Conservation (phyloP, 2,113 vertebrate species). For the Delphinus delphis region DNA sequence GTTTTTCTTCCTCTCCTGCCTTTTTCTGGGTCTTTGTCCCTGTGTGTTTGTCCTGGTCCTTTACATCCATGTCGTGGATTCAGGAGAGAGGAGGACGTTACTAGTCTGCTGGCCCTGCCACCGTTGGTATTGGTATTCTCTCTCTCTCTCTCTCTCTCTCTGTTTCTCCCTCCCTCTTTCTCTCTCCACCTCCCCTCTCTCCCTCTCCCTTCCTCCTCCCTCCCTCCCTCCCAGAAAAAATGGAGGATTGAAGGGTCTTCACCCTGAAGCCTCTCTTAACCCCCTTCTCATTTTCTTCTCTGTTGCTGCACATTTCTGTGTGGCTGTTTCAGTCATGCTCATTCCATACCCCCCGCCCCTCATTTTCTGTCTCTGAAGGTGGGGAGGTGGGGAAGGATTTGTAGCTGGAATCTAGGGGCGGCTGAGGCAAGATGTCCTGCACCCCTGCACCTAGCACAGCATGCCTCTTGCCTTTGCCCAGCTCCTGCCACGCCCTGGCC, state of each 20-base stretch:
- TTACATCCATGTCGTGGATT: neutral
- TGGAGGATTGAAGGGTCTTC: neutral
- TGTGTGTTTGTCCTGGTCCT: neutral
- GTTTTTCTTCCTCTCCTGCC: neutral
- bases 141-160: neutral
- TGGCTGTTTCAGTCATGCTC: neutral
- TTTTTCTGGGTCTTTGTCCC: neutral
- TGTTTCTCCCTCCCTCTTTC: neutral
- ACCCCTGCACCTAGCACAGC: neutral
- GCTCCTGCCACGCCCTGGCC: constrained; percentile 87
- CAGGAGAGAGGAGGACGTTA: neutral
- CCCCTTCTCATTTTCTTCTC: neutral
- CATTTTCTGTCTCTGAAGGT: neutral
- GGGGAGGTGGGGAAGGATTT: neutral
- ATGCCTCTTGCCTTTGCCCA: constrained; percentile 60
- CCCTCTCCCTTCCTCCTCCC: neutral
- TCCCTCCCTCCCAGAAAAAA: neutral
- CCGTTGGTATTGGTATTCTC: neutral
- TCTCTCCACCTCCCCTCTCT: too few species aligned
- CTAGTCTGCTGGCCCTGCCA: neutral
- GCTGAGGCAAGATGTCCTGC: fast-evolving
- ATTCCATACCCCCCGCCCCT: neutral
- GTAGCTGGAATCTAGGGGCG: neutral
- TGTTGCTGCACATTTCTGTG: neutral
- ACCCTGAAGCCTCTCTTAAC: neutral